Conservation (phyloP, 2,113 vertebrate species). For the Percopsis transmontana region DNA sequence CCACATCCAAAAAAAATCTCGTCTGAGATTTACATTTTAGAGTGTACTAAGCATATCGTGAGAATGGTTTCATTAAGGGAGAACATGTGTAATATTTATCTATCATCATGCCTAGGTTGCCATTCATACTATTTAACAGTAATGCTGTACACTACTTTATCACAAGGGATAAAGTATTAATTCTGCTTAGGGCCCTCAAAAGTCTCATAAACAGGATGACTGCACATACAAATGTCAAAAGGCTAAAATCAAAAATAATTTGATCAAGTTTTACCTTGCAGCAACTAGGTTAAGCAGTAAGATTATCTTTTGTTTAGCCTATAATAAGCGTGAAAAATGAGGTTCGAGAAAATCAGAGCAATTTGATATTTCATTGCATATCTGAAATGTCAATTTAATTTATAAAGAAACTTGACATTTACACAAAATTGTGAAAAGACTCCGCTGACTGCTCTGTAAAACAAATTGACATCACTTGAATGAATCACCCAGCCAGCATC, state of each 20-base stretch:
- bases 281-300: neutral
- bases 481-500: neutral
- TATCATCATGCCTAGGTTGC: no score
- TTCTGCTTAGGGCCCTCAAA: neutral
- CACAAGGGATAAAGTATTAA: no score
- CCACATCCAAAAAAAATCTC: no score
- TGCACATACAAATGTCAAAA: constrained; percentile 2
- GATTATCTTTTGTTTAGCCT: neutral
- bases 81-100: no score
- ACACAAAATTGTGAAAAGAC: neutral
- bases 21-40: no score
- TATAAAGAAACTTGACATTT: neutral
- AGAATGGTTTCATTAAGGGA: no score
- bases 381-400: constrained; percentile 5
- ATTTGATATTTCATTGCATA: neutral
- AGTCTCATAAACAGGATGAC: neutral
- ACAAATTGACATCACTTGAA: neutral
- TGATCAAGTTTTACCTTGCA: neutral
- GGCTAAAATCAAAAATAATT: neutral
- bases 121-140: no score
- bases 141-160: no score
- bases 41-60: no score
- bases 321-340: neutral
- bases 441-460: neutral
- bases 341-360: neutral